These are phyloP conservation scores for Merluccius polli DNA, from an alignment of 2,797 vertebrate genomes.

Conservation along the genomic window DNA sequence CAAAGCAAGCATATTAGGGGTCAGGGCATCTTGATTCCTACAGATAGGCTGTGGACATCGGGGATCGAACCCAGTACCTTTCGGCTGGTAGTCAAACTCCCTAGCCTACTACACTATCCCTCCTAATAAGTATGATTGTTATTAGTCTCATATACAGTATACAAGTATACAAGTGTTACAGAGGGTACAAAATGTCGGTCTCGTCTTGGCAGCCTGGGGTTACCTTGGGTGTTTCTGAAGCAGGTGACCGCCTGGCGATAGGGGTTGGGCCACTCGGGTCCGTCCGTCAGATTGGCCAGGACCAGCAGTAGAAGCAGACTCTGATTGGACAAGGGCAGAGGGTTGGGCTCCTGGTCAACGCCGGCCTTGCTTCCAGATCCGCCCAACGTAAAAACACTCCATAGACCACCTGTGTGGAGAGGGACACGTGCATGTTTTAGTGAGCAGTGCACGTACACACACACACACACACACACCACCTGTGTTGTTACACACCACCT, in stretches of 20 bases:
- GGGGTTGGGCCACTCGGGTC: constrained; percentile 86
- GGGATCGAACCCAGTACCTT: too few species aligned
- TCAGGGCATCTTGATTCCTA: too few species aligned
- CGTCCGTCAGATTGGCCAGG: constrained; percentile 89
- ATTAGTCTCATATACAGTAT: too few species aligned
- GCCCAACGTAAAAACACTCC: constrained; percentile 93
- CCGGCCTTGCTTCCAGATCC: constrained; percentile 80
- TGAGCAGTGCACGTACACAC: background rate
- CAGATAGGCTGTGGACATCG: too few species aligned
- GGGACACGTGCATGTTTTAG: background rate
- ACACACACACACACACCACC: background rate
- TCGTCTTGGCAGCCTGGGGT: constrained; percentile 11
- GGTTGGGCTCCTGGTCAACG: constrained; percentile 78
- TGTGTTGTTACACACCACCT: background rate
- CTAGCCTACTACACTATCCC: too few species aligned
- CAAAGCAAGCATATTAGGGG: too few species aligned
- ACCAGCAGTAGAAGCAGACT: constrained; percentile 93
- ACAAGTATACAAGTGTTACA: background rate
- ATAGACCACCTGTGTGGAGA: constrained; percentile 82
- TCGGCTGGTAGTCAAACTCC: too few species aligned
- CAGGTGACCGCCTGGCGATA: constrained; percentile 91
- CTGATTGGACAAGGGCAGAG: constrained; percentile 92
- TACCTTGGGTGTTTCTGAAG: constrained; percentile 98
- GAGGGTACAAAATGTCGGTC: background rate
- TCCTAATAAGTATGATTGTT: too few species aligned